Conservation (phyloP, 2,113 vertebrate genomes). For the Parus major region DNA sequence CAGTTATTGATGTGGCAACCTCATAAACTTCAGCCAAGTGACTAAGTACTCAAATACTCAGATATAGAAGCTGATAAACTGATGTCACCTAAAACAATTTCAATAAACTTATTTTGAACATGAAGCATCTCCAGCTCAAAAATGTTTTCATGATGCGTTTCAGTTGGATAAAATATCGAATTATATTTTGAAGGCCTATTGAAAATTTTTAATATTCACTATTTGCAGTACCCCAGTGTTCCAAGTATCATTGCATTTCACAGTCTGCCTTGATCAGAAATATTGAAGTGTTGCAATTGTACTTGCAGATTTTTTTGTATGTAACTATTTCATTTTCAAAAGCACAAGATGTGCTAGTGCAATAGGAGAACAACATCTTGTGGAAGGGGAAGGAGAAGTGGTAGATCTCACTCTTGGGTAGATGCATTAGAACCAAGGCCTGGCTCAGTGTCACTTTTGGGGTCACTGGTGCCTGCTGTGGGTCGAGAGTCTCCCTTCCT, state of each 20-base stretch:
- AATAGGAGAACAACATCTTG: background rate
- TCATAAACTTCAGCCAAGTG: background rate
- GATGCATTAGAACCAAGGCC: background rate
- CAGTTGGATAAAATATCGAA: background rate
- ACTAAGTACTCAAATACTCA: background rate
- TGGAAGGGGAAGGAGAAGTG: background rate
- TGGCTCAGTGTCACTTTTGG: background rate
- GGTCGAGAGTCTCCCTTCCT: accelerated
- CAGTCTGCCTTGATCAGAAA: background rate
- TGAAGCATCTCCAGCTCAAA: background rate
- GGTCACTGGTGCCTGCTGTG: too few relatives aligned
- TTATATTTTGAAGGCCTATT: background rate
- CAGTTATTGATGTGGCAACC: background rate
- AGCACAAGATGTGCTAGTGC: background rate
- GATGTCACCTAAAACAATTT: background rate
- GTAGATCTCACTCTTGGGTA: too few relatives aligned
- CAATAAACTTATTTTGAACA: background rate
- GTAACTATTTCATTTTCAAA: background rate
- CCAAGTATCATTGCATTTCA: background rate
- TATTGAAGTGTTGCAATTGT: background rate
- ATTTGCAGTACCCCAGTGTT: background rate
- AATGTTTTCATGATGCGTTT: background rate
- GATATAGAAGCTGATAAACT: background rate
- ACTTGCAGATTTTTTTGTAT: background rate
- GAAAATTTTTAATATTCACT: background rate